phyloP scores from a whole-genome alignment of 2,113 vertebrate species.

The Equus quagga region DNA sequence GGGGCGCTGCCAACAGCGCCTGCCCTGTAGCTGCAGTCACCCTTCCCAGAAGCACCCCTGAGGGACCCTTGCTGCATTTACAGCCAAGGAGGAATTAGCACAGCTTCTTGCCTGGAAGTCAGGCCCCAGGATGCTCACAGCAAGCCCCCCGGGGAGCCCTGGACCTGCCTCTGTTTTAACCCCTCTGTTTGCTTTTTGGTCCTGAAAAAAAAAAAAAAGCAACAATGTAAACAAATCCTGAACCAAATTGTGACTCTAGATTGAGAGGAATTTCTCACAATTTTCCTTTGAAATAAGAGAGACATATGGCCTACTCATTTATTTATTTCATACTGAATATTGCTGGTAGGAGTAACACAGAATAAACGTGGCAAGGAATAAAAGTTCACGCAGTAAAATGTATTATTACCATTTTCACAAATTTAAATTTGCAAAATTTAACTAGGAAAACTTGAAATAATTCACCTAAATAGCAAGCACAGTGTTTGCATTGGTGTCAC shows the following conservation, averaged over 20 bases:
- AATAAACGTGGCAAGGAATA: conserved; percentile 19
- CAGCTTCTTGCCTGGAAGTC: too few species aligned
- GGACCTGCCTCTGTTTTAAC: background rate
- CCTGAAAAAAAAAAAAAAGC: background rate
- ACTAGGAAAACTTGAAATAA: background rate
- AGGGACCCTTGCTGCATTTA: background rate
- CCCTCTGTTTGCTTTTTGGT: background rate
- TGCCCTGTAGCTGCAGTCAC: too few species aligned
- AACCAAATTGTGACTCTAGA: background rate
- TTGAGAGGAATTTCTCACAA: conserved; percentile 24
- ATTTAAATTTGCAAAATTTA: conserved; percentile 9
- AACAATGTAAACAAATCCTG: background rate
- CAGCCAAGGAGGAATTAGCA: background rate
- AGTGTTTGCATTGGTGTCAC: background rate
- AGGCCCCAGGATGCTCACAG: accelerated
- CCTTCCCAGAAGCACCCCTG: background rate
- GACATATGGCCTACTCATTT: conserved; percentile 10
- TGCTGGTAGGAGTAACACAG: conserved; percentile 56
- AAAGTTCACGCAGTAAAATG: background rate
- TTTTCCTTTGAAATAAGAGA: conserved; percentile 54
- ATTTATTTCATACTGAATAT: conserved; percentile 65
- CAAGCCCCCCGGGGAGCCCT: accelerated
- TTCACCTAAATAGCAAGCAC: background rate
- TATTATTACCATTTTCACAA: background rate
- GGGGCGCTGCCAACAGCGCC: accelerated